A percentile compares a stretch with the other conserved stretches of the same genome.
Conservation (phyloP, 92 coral and sea anemone species). For the Micromussa lordhowensis region DNA sequence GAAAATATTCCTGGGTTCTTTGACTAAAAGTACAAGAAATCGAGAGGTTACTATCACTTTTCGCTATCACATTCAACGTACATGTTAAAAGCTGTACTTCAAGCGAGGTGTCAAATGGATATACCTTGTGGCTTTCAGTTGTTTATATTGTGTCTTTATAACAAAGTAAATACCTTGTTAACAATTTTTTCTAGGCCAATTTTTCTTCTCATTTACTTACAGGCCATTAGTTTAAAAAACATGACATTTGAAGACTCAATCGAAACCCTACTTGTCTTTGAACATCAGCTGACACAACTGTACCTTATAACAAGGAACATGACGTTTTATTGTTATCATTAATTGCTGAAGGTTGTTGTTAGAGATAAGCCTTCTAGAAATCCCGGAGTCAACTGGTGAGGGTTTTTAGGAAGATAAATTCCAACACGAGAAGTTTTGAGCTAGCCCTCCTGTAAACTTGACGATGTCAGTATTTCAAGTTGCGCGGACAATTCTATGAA, state of each 20-base stretch:
- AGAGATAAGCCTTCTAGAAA: slow-evolving; percentile 18
- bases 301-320: neutral
- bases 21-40: neutral
- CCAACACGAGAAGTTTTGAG: neutral
- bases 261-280: neutral
- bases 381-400: neutral
- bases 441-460: neutral
- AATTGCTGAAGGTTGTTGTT: neutral
- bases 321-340: neutral
- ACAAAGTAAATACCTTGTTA: neutral
- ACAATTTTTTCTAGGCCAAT: neutral
- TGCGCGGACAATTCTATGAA: neutral
- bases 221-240: neutral
- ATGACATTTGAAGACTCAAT: neutral
- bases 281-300: neutral
- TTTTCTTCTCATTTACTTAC: neutral
- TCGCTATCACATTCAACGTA: neutral
- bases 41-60: neutral
- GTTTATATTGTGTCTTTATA: neutral
- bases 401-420: neutral
- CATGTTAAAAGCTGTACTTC: neutral
- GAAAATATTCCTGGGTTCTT: neutral
- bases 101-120: neutral
- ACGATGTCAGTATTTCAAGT: neutral
- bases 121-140: neutral